These are phyloP conservation scores for Parnassius glacialis DNA, from an alignment of 2,888 invertebrate species.

Conservation along the genomic window DNA sequence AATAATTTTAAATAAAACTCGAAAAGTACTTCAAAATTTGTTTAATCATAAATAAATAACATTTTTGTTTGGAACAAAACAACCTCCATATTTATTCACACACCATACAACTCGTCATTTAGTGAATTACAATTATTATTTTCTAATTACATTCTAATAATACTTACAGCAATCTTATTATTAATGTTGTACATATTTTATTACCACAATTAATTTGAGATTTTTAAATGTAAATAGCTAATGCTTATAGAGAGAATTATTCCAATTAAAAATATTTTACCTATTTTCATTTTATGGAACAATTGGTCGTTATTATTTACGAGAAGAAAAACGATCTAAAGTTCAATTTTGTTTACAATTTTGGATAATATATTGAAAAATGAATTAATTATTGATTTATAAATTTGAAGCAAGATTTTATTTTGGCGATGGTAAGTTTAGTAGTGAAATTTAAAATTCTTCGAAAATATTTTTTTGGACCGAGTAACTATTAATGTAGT, in stretches of 20 bases:
- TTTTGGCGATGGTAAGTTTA: slow-evolving; percentile 15
- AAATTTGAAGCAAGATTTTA: slow-evolving; percentile 14
- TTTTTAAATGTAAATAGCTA: slow-evolving; percentile 73
- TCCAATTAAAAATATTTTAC: slow-evolving; percentile 62
- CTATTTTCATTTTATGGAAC: slow-evolving; percentile 42
- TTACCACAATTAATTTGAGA: slow-evolving; percentile 79
- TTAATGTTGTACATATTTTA: slow-evolving; percentile 76
- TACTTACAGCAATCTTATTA: slow-evolving; percentile 79
- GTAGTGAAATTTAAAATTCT: not conserved
- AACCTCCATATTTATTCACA: slow-evolving; percentile 79
- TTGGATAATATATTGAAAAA: slow-evolving; percentile 7
- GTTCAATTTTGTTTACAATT: slow-evolving; percentile 4
- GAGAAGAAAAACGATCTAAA: slow-evolving; percentile 33
- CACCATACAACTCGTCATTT: slow-evolving; percentile 73
- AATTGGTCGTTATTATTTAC: slow-evolving; percentile 67
- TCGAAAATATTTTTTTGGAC: slow-evolving; percentile 12
- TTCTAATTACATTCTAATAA: slow-evolving; percentile 78
- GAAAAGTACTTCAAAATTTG: slow-evolving; percentile 73
- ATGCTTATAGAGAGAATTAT: slow-evolving; percentile 76
- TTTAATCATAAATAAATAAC: slow-evolving; percentile 82
- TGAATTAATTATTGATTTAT: slow-evolving; percentile 9
- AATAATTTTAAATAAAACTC: slow-evolving; percentile 34
- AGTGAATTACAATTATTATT: slow-evolving; percentile 76
- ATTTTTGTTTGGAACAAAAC: slow-evolving; percentile 80
- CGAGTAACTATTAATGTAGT: slow-evolving; percentile 2